phyloP scores from a whole-genome alignment of 2,888 invertebrate genomes.

The Eustalomyia histrio region DNA sequence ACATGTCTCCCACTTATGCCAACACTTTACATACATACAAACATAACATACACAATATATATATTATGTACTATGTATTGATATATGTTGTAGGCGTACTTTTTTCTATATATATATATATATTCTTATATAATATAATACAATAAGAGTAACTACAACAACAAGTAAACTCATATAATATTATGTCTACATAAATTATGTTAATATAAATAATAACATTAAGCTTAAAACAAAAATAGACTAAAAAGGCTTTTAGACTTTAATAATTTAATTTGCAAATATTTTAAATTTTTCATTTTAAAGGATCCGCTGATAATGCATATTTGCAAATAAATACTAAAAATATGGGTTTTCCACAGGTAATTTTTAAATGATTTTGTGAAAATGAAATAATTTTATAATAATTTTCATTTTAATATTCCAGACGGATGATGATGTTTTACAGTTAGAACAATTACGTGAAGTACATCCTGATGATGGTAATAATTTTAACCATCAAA shows the following conservation, averaged over 20 bases:
- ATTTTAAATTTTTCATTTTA: not conserved
- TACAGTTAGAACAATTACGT: constrained; percentile 81
- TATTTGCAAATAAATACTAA: constrained; percentile 27
- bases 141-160: not conserved
- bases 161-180: not conserved
- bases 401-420: not conserved
- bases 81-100: too few species aligned
- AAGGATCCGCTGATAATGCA: constrained; percentile 52
- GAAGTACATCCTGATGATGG: constrained; percentile 69
- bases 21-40: not conserved
- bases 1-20: constrained; percentile 38
- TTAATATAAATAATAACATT: constrained; percentile 1
- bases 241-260: constrained; percentile 1
- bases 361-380: constrained; percentile 3
- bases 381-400: not conserved
- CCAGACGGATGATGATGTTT: constrained; percentile 81
- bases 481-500: constrained; percentile 67
- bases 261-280: constrained; percentile 18
- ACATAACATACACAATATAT: too few species aligned
- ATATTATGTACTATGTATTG: too few species aligned
- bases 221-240: not conserved
- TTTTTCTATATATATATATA: too few species aligned
- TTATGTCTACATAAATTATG: not conserved
- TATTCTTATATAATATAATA: not conserved
- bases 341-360: constrained; percentile 63